Base-by-base conservation (phyloP, 2,797 vertebrate species). In the Microctenopoma steveboyesi region DNA sequence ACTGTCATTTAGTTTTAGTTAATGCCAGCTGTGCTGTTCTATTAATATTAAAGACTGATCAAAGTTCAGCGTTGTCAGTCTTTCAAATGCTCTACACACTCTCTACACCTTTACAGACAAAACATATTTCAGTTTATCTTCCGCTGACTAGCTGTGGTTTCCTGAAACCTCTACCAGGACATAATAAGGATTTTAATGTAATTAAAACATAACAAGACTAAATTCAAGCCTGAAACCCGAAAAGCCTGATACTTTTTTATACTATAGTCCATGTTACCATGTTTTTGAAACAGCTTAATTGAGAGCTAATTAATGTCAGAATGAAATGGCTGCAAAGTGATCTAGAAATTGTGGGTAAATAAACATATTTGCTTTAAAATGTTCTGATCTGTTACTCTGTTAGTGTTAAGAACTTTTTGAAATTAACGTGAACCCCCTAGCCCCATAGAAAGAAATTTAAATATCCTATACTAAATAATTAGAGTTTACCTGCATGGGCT, bases 41-140 rank as follows among this genome's bases (percentile, higher is more conserved):
- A 50, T 55, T 50, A 74, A 68, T 63, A 74, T 74, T 74, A 57
- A 62, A 74, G 51, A 39, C 64, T 50, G 25, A 63, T 50, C 37
- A 51, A 42, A 63, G 60, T 37, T 51, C 60, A 63, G 15, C 22
- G 27, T 14, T 49, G 22, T 22, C 40, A 28, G 40, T 35, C 59
- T 62, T 62, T 62, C 18, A 49, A 30, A 51, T 16, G n/a, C 28
- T 18, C 33, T 18, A 4, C 27, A 37, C n/a, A 22, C 57, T 35
- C 16, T 18, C 3, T 7, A 40, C 9, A 13, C 45, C 6, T 6
- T 1, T 5, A 5, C 15, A 45, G 14, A 13, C 33, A 54, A 40
- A 8, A 50, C 6, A 51, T 8, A 43, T 22, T 47, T 35, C n/a
- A 14, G 6, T 18, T 30, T 2, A 46, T 46, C 30, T 22, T 47